A percentile compares a stretch with the other conserved stretches of the same genome.
Evolutionary conservation across 2,888 invertebrate species (phyloP).

Genomic region (Melipona bicolor): DNA sequence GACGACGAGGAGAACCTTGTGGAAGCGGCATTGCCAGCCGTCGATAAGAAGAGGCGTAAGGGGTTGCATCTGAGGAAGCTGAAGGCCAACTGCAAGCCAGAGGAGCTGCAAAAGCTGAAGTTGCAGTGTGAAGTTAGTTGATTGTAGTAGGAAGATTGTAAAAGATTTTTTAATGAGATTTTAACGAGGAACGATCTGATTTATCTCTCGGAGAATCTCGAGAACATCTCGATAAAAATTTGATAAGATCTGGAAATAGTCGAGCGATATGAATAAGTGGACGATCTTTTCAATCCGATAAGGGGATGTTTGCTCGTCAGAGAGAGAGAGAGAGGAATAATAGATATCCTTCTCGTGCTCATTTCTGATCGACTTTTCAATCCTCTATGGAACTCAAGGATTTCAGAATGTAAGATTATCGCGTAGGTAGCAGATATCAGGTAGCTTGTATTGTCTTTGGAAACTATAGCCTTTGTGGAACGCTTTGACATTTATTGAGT

Average conservation of each 20-base stretch:
- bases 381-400: constrained; percentile 21
- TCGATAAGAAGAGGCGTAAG: constrained; percentile 87
- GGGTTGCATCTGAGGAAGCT: constrained; percentile 89
- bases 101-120: constrained; percentile 90
- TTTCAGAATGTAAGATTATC: constrained; percentile 31
- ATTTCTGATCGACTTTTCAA: not conserved
- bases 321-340: not conserved
- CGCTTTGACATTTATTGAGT: constrained; percentile 6
- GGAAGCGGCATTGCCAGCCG: constrained; percentile 88
- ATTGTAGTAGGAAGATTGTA: not conserved
- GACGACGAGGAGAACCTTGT: constrained; percentile 87
- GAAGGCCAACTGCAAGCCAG: constrained; percentile 92
- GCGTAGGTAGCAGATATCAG: constrained; percentile 16
- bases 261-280: not conserved
- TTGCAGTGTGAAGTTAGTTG: constrained; percentile 87
- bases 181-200: not conserved
- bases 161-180: not conserved
- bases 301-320: not conserved
- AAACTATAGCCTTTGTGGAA: constrained; percentile 5
- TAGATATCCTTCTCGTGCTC: constrained; percentile 14
- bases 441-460: not conserved
- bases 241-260: not conserved
- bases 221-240: not conserved
- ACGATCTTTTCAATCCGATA: not conserved
- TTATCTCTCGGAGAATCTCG: not conserved